Evolutionary conservation across 2,113 vertebrate species (phyloP).

Genomic region (Neotoma lepida): DNA sequence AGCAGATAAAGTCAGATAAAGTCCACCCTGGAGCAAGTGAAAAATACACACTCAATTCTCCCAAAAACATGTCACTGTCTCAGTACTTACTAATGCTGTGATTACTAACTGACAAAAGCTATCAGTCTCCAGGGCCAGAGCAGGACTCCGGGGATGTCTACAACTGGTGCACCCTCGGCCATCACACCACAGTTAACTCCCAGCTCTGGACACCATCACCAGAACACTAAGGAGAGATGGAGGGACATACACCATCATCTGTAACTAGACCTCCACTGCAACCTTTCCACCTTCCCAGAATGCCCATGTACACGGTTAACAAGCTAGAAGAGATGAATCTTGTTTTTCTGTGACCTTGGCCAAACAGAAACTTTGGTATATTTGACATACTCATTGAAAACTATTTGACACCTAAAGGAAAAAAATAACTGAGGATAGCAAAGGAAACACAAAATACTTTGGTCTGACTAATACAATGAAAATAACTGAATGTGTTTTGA

Average conservation of each 20-base stretch:
- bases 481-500: slow-evolving; percentile 7
- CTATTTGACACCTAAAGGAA: slow-evolving; percentile 11
- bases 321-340: slow-evolving; percentile 61
- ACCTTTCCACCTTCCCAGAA: slow-evolving; percentile 57
- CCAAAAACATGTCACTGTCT: slow-evolving; percentile 16
- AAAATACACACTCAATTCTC: not conserved
- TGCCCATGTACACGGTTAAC: slow-evolving; percentile 23
- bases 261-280: slow-evolving; percentile 75
- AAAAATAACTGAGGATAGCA: not conserved
- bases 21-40: not conserved
- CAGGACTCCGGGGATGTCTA: slow-evolving; percentile 47
- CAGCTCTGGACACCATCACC: slow-evolving; percentile 63
- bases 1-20: not conserved
- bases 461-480: not conserved
- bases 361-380: slow-evolving; percentile 19
- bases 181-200: slow-evolving; percentile 63
- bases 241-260: slow-evolving; percentile 72
- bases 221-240: slow-evolving; percentile 73
- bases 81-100: slow-evolving; percentile 69
- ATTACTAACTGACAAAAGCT: slow-evolving; percentile 57
- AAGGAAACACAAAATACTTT: slow-evolving; percentile 24
- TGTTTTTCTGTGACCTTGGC: slow-evolving; percentile 32
- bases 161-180: slow-evolving; percentile 26
- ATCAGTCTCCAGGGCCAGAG: not conserved
- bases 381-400: not conserved